A percentile compares a stretch with the other conserved stretches of the same genome.
Conservation (phyloP, 2,797 vertebrate genomes). For the Lutra lutra region DNA sequence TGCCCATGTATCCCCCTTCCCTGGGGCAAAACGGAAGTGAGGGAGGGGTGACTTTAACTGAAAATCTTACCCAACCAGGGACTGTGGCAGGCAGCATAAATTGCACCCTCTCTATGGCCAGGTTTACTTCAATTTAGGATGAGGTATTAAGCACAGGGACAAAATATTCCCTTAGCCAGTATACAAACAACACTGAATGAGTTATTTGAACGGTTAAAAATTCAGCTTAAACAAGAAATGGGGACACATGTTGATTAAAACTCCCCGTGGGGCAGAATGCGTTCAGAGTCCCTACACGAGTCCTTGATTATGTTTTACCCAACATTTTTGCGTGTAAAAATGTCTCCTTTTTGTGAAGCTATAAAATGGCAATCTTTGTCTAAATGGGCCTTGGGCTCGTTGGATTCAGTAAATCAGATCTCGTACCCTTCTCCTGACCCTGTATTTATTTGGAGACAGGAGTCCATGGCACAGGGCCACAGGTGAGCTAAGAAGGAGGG, state of each 20-base stretch:
- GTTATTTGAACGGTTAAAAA: constrained; percentile 34
- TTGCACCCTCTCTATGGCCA: constrained; percentile 12
- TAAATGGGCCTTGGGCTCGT: neutral
- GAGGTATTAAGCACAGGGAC: constrained; percentile 45
- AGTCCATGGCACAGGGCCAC: neutral
- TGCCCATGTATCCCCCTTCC: constrained; percentile 71
- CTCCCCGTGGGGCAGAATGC: neutral
- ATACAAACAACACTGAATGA: neutral
- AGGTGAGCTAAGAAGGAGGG: neutral
- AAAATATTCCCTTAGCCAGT: constrained; percentile 34
- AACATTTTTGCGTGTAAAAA: constrained; percentile 13
- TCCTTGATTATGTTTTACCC: constrained; percentile 15
- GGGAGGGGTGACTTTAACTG: constrained; percentile 63
- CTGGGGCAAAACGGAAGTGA: constrained; percentile 73
- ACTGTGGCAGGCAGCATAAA: constrained; percentile 68
- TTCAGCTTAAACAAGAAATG: constrained; percentile 15
- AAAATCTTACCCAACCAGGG: constrained; percentile 68
- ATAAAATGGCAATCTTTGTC: neutral
- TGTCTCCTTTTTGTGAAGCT: constrained; percentile 31
- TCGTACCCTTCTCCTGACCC: neutral
- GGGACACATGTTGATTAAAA: constrained; percentile 40
- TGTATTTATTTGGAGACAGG: neutral
- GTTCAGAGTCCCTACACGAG: neutral
- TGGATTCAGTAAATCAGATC: constrained; percentile 33
- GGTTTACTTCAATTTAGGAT: constrained; percentile 58